phyloP scores from a whole-genome alignment of 2,797 vertebrate genomes.

The Acanthurus lineatus region DNA sequence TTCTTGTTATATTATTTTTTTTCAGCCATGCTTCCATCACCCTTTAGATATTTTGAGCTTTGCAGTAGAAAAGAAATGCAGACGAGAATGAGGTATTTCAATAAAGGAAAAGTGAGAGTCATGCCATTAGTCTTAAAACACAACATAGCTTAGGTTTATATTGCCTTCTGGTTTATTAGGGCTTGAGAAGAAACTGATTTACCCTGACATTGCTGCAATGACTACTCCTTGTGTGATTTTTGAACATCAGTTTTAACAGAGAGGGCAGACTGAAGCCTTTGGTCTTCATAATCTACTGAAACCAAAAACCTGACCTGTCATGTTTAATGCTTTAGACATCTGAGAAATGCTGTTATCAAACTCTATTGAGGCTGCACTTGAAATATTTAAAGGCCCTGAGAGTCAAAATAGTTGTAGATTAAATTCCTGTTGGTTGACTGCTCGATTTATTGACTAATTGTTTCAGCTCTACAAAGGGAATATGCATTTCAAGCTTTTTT shows the following conservation, averaged over 20 bases:
- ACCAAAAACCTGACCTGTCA: constrained; percentile 18
- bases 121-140: neutral
- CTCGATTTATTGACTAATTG: neutral
- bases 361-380: neutral
- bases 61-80: neutral
- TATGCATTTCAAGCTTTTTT: constrained; percentile 2
- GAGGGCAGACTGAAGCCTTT: constrained; percentile 12
- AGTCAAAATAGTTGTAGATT: neutral
- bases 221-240: neutral
- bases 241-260: neutral
- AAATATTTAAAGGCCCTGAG: neutral
- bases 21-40: neutral
- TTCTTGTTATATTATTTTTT: constrained; percentile 10
- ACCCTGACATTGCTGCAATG: neutral
- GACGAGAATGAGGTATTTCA: constrained; percentile 9
- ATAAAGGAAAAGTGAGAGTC: neutral
- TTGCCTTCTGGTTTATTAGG: neutral
- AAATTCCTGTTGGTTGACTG: neutral
- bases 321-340: neutral
- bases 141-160: constrained; percentile 1
- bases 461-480: neutral
- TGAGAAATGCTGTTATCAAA: constrained; percentile 4
- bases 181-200: neutral
- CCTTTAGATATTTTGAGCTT: constrained; percentile 6
- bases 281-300: constrained; percentile 16